Base-by-base conservation (phyloP, 2,888 invertebrate species). In the Torymus texanus region DNA sequence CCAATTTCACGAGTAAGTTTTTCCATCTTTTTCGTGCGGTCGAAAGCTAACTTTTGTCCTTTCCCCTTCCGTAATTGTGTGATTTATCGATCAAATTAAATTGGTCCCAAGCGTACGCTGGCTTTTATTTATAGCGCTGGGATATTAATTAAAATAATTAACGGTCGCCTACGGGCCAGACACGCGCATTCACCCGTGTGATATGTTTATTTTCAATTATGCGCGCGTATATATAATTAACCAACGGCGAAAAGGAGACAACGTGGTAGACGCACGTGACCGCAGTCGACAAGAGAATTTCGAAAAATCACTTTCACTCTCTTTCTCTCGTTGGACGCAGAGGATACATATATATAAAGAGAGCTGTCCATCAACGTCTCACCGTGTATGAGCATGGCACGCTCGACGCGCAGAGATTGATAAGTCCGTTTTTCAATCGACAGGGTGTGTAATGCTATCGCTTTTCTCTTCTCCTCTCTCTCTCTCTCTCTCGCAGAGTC, bases 21-120 rank as follows among this genome's bases (percentile, higher is more conserved):
- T 77, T 74, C 59, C 76, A 70, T 16, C 63, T 77, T 74, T 75
- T 51, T 5, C 41, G 41, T 5, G 5, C 8, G 41, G 41, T 8
- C 41, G 41, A 8, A 8, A 8, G 41, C 8, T 41, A 41, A 41
- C 41, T 41, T 41, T 41, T 8, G 41, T 41, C 41, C 41, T 8
- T 41, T 41, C 8, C 41, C 41, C 41, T 8, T 8, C 41, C 41
- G 41, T 41, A 41, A 41, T 41, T 63, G 62, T n/a, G 16, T 66
- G 65, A 79, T 79, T 75, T 79, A 79, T 79, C 75, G 75, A 72
- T 16, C 56, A 71, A 79, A 76, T 76, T 72, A 80, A 79, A 79
- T 75, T 74, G 74, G 63, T 59, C 58, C 78, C 29, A 1, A 5
- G 41, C 5, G 41, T 8, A 8, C 41, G 41, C 41, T 5, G 41